Base-by-base conservation (phyloP, 2,888 invertebrate species). In the Parnassius glacialis region DNA sequence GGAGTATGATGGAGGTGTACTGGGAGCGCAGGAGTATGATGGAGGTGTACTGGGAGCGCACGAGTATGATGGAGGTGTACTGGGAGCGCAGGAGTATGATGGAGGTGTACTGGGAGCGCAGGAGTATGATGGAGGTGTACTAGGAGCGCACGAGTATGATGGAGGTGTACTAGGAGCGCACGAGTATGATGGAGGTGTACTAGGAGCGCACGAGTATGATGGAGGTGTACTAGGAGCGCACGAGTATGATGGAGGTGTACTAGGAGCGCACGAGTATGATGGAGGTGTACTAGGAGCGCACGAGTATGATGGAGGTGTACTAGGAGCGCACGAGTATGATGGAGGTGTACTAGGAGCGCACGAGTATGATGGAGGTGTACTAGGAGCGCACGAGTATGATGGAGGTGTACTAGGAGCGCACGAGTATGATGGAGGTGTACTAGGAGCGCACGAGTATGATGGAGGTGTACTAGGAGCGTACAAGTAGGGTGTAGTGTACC, bases 311-410 rank as follows among this genome's bases (percentile, higher is more conserved):
- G 12, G 25, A 10, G 3, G 41, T 3, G 47, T 48, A 60, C 50
- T 45, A 61, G 47, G 20, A 7, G 52, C 16, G n/a, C 10, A 56
- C 53, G 5, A 53, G 45, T 52, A 13, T 16, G 42, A 9, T 1
- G 51, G 9, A 13, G 45, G 52, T 55, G 25, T 55, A 56, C 34
- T 51, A 20, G 20, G 20, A 20, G 20, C 20, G 20, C 20, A 20
- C 2, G 20, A 20, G 20, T 20, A 20, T 2, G 20, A 20, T 20
- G 12, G n/a, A 10, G 5, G 41, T 5, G 47, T 48, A 60, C 50
- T 45, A 61, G 47, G 20, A 7, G 52, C 41, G n/a, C n/a, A 56
- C 53, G 5, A 59, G 45, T 52, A 34, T 16, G 42, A 9, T 1
- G 51, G 9, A 13, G 45, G 52, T 55, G 42, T 58, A 56, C 43